Base-by-base conservation (phyloP, 2,888 invertebrate species). In the Mimas tiliae region DNA sequence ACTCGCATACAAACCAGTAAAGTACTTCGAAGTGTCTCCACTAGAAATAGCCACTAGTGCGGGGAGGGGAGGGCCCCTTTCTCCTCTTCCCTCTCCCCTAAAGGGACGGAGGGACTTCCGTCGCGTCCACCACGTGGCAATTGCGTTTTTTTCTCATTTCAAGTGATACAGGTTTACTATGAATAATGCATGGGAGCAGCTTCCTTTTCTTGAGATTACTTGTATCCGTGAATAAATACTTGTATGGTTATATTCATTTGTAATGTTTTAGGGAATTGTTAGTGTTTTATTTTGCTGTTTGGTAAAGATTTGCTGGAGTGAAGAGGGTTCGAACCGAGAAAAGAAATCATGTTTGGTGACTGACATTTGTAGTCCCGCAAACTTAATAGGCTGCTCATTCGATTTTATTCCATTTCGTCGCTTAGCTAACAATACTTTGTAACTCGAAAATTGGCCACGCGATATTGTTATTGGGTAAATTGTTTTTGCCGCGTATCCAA, bases 21-120 rank as follows among this genome's bases (percentile, higher is more conserved):
- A 63, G 66, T 62, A 66, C 66, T 51, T 48, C 48, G 48, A 65
- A 66, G 66, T 66, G 66, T 66, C 66, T 62, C 66, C 52, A 66
- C 66, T 66, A 66, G 66, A 63, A 66, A 66, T 66, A 66, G 66
- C 66, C 63, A 47, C 63, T 51, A 63, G 63, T 47, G 53, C 16
- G 58, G 16, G 58, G 16, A 38, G 58, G 58, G 38, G 16, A 14
- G 53, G 38, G 19, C 11, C 58, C 42, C 58, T 16, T 8, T 11
- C 45, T 1, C 14, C 53, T 0, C 33, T 16, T 6, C 7, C 14
- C 53, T 0, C 33, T 16, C 11, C 8, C 11, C 19, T 11, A 34
- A 47, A 21, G 47, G 14, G 14, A 12, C 48, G 48, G 55, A 34
- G 53, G 19, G 55, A 52, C 33, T 63, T 48, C 53, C 63, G 52